Conservation (phyloP, 2,888 invertebrate genomes). For the Drosophila antonietae region DNA sequence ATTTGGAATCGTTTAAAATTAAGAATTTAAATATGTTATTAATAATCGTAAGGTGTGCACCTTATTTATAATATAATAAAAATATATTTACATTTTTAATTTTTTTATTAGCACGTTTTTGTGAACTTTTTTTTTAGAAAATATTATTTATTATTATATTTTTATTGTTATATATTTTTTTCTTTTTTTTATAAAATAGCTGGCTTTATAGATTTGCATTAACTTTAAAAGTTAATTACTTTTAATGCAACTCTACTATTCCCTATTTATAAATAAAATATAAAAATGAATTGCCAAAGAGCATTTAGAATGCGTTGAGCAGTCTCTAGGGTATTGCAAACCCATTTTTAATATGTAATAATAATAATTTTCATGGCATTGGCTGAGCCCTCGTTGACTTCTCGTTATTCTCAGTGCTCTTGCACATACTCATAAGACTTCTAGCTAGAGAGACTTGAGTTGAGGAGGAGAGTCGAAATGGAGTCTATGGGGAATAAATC, state of each 20-base stretch:
- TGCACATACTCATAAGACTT: slow-evolving; percentile 34
- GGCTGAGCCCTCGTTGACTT: slow-evolving; percentile 43
- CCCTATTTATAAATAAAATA: neutral
- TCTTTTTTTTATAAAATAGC: no score
- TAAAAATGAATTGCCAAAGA: neutral
- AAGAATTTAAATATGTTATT: no score
- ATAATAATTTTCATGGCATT: slow-evolving; percentile 47
- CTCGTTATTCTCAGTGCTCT: slow-evolving; percentile 38
- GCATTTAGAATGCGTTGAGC: slow-evolving; percentile 28
- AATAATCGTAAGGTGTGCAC: no score
- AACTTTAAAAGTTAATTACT: no score
- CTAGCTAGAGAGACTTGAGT: slow-evolving; percentile 14
- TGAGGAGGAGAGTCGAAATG: slow-evolving; percentile 53
- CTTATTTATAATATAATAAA: no score
- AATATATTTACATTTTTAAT: no score
- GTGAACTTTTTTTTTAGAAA: no score
- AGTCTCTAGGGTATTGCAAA: neutral
- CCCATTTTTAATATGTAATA: slow-evolving; percentile 48
- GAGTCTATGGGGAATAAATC: slow-evolving; percentile 82
- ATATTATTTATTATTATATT: no score
- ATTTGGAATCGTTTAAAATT: no score
- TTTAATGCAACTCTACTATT: neutral
- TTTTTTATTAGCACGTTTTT: no score
- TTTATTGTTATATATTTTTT: no score
- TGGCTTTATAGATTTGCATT: no score